Evolutionary conservation across 2,888 invertebrate species (phyloP), one percentile per base, ranked within the genome.

Genomic region (Acrobeloides nanus): DNA sequence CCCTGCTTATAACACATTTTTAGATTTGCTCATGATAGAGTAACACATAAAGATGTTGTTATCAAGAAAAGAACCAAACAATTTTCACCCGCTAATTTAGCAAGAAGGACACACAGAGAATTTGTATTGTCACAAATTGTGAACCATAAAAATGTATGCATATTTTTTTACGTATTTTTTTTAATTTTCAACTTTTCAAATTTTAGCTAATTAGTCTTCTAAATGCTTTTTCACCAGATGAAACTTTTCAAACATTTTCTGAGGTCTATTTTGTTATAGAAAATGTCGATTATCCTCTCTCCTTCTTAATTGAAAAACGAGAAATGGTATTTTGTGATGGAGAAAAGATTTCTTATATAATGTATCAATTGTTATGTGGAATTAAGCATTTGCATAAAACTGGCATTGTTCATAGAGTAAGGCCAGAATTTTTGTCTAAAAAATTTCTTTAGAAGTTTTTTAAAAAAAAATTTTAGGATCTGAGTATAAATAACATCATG

Each of bases 391-490:
- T 97, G 74, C 97, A 99, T 82, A 88, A 89, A 55, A 95, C 97
- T 61, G 95, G 95, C 21, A 71, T 71, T 39, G 66, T 72, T 34
- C 71, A 72, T 46, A 54, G 70, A 45, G 69, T 70, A 33, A 27
- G 54, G 41, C n/a, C 29, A 26, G 26, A 47, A 15, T 12, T 10
- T 15, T 6, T 8, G 3, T 15, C 20, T 3, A 44, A 10, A 12
- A 12, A 8, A 38, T 31, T n/a, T 25, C 33, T 2, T 31, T 15
- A n/a, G 15, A 39, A 39, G 2, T 15, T 4, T n/a, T 31, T 77
- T 93, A 92, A 97, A 97, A 81, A 81, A 97, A 75, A 97, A 99
- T 80, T 97, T 97, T 75, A 93, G 92, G n/a, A n/a, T n/a, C n/a
- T n/a, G n/a, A n/a, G n/a, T n/a, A n/a, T n/a, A n/a, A n/a, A n/a